Base-by-base conservation (phyloP, 2,113 vertebrate species). In the Periophthalmus modestus region DNA sequence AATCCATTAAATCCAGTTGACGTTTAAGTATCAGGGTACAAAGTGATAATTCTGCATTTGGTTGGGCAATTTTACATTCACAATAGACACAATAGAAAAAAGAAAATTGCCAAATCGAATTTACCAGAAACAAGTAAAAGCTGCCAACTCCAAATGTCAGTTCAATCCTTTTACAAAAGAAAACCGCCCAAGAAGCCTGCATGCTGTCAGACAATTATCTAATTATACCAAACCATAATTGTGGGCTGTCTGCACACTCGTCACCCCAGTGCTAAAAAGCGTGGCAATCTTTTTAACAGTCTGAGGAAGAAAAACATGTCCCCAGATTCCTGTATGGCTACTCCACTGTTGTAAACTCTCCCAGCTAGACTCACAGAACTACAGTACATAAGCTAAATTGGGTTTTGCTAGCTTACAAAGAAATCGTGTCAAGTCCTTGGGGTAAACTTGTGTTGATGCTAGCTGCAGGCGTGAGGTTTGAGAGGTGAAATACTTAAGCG, bases 311-410 rank as follows among this genome's bases (percentile, higher is more conserved):
- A 67, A 75, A 87, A 43, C 24, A 43, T 3, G 0, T 66, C 74
- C 71, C 46, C 62, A 88, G 87, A 90, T 90, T 86, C 83, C 73
- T 86, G 86, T 83, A 83, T 54, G 68, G 67, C 70, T 80, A 70
- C 83, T 90, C 79, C 84, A 68, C 70, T 39, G 62, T 62, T 71
- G 82, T 88, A 80, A 85, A 82, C 74, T 80, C 75, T 52, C 52
- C 66, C 15, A 61, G 69, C 68, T n/a, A 43, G 74, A 34, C 79
- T 68, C 71, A 14, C 19, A 75, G 79, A 80, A 59, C 66, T n/a
- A 9, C 81, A 68, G 69, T 2, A 19, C 59, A 72, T 67, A 62
- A 74, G 66, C 75, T 71, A 70, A 78, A 83, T 85, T 54, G 77
- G 54, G 63, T 82, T 86, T 80, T 71, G 59, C 77, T 50, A 33